Base-by-base conservation (phyloP, 2,888 invertebrate species). In the Apamea sordens region DNA sequence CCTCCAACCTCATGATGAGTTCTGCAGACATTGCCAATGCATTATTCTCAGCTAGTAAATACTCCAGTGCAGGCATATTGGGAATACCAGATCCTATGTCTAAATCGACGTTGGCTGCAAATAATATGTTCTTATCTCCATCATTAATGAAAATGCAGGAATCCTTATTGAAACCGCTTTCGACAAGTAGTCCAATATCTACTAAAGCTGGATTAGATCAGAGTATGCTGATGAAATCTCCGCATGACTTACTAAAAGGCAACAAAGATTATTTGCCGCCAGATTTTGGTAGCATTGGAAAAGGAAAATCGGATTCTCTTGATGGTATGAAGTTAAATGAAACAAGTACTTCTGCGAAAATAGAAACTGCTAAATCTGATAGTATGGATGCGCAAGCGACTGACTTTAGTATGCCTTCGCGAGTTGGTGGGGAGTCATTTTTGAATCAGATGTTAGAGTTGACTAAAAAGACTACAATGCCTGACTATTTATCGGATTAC, bases 111-210 rank as follows among this genome's bases (percentile, higher is more conserved):
- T 94, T 98, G 85, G 98, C 98, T 15, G 98, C 98, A 1, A 98
- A 98, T 90, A 98, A 98, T 91, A 98, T 98, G 97, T 98, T 98
- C 87, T 96, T 98, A 89, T 97, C 98, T 13, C 98, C 98, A 32
- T 98, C 98, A 59, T 93, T 98, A 81, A 97, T 98, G 85, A 98
- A 98, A 95, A 98, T 98, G 97, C 98, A 98, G 91, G 98, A 98
- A 91, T 95, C 97, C 63, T 91, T 97, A 15, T 93, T 98, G 82
- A 97, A 97, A 92, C 97, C 97, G 2, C 93, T 97, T 47, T 97
- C 97, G 3, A 97, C 96, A 15, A 97, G 97, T 84, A 97, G 97
- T 92, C 97, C 97, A 0, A 95, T 97, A 86, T 94, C 96, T 59
- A 90, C 96, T 6, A 97, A 97, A 92, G 94, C 93, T 41, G 95